Percentiles rank a stretch among this genome's conserved stretches.
phyloP scores from a whole-genome alignment of 2,797 vertebrate genomes.

The Acanthornis magna region DNA sequence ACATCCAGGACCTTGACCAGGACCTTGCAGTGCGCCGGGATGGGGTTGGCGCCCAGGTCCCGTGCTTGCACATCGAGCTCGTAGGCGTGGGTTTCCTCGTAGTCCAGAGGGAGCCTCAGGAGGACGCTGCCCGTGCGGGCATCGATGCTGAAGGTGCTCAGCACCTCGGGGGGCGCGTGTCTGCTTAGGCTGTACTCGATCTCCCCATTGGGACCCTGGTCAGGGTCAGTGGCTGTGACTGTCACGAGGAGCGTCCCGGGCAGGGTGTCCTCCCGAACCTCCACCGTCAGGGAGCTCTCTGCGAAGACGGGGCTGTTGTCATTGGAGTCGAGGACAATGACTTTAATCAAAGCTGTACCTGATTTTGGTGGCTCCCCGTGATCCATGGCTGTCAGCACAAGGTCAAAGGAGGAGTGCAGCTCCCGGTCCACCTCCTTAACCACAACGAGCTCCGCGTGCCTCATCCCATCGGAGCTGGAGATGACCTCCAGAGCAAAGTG shows the following conservation, averaged over 20 bases:
- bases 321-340: constrained; percentile 89
- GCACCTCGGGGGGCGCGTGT: constrained; percentile 79
- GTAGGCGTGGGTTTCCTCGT: constrained; percentile 80
- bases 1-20: constrained; percentile 86
- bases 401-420: constrained; percentile 80
- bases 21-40: constrained; percentile 89
- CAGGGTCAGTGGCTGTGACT: constrained; percentile 86
- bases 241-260: constrained; percentile 84
- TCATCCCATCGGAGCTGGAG: constrained; percentile 77
- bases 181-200: constrained; percentile 89
- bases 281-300: constrained; percentile 79
- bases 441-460: constrained; percentile 85
- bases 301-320: constrained; percentile 91
- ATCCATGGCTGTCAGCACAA: constrained; percentile 85
- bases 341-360: constrained; percentile 83
- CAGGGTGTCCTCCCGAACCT: constrained; percentile 83
- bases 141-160: constrained; percentile 82
- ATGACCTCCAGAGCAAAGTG: constrained; percentile 88
- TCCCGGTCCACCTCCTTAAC: constrained; percentile 91
- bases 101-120: constrained; percentile 82
- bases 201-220: constrained; percentile 90
- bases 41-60: constrained; percentile 86
- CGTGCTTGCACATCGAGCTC: constrained; percentile 88
- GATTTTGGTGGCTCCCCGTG: constrained; percentile 86
- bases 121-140: constrained; percentile 79